Percentiles rank a stretch among this genome's conserved stretches.
Conservation (phyloP, 2,888 invertebrate genomes). For the Rosalia funebris region DNA sequence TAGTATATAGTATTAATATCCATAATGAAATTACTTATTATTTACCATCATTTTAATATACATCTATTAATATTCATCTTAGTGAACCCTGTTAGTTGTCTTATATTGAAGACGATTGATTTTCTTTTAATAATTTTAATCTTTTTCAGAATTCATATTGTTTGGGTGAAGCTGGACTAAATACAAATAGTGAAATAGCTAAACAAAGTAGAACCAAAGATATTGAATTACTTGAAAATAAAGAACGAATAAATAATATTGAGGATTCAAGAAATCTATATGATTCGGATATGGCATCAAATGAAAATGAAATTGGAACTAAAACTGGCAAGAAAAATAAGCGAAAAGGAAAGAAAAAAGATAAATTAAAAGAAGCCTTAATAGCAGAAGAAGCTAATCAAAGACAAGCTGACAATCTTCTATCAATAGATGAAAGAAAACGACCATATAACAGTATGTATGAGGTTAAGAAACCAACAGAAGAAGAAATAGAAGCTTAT, state of each 20-base stretch:
- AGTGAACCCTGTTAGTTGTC: no score
- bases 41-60: no score
- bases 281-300: constrained; percentile 41
- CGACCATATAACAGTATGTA: constrained; percentile 93
- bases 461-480: constrained; percentile 84
- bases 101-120: background rate
- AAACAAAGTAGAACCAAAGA: constrained; percentile 38
- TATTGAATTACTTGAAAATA: constrained; percentile 51
- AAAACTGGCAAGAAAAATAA: constrained; percentile 65
- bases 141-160: constrained; percentile 82
- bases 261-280: no score
- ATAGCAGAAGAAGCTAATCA: constrained; percentile 72
- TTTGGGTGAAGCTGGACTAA: constrained; percentile 77
- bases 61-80: no score
- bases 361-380: constrained; percentile 73
- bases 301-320: constrained; percentile 53
- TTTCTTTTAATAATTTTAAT: no score
- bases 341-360: constrained; percentile 62
- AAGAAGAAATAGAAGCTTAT: no score
- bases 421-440: constrained; percentile 87
- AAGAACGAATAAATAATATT: constrained; percentile 28
- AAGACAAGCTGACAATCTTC: constrained; percentile 71
- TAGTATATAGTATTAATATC: no score
- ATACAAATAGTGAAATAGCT: constrained; percentile 33
- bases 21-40: no score